Conservation (phyloP, 2,113 vertebrate genomes). For the Pygoscelis adeliae region DNA sequence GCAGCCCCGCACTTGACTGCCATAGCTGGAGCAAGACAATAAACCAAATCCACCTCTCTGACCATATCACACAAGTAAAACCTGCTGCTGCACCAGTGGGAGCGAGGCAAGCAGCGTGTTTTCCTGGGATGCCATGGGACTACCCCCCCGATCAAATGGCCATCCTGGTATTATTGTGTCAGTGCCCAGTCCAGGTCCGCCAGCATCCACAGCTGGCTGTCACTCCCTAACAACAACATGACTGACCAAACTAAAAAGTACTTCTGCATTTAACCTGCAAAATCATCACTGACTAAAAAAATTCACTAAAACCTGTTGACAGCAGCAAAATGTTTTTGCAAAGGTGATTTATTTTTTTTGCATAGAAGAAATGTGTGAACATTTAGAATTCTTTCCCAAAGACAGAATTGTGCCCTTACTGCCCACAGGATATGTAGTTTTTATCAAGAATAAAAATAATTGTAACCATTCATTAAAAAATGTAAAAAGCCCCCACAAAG, state of each 20-base stretch:
- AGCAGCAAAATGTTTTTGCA: not conserved
- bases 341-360: not conserved
- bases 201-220: not conserved
- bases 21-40: not conserved
- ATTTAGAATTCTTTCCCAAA: not conserved
- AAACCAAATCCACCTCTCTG: not conserved
- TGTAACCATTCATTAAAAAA: not conserved
- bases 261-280: not conserved
- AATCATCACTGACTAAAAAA: not conserved
- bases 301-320: not conserved
- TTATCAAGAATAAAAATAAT: not conserved
- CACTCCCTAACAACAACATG: not conserved
- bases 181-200: not conserved
- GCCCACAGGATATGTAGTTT: not conserved
- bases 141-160: not conserved
- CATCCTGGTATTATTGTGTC: not conserved
- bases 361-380: not conserved
- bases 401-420: not conserved
- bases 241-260: not conserved
- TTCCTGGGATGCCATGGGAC: not conserved
- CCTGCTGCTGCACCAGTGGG: not conserved
- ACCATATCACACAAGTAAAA: not conserved
- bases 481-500: not conserved
- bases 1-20: not conserved
- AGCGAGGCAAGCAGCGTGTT: accelerated